Evolutionary conservation across 92 coral and sea anemone species (phyloP).

Genomic region (Parazoanthus swiftii): DNA sequence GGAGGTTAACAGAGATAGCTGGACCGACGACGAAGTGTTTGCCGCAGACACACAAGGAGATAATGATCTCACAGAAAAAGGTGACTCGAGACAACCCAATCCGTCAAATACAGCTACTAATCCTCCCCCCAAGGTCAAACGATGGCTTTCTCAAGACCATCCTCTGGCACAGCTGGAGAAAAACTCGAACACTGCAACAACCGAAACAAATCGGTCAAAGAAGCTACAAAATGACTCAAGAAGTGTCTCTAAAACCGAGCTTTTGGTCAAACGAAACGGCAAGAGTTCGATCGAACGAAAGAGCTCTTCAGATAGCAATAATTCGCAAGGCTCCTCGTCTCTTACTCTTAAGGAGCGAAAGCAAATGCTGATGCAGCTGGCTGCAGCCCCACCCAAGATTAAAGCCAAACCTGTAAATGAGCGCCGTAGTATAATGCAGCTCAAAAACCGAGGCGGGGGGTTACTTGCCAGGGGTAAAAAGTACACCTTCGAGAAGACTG

Average conservation of each 20-base stretch:
- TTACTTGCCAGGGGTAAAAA: constrained; percentile 23
- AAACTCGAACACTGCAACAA: background rate
- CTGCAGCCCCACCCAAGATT: constrained; percentile 33
- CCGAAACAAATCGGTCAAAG: background rate
- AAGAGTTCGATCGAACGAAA: constrained; percentile 18
- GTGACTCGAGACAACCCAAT: background rate
- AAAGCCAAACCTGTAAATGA: constrained; percentile 35
- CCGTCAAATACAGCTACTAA: background rate
- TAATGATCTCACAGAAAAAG: background rate
- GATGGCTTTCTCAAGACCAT: constrained; percentile 12
- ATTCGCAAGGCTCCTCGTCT: constrained; percentile 21
- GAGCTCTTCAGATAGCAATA: constrained; percentile 24
- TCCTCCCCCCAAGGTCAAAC: background rate
- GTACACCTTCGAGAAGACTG: constrained; percentile 15
- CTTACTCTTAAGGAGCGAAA: constrained; percentile 37
- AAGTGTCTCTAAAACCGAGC: background rate
- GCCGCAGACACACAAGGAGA: background rate
- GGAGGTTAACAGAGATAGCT: background rate
- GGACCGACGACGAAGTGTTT: constrained; percentile 35
- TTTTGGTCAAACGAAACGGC: background rate
- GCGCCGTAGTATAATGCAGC: constrained; percentile 39
- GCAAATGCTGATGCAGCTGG: constrained; percentile 39
- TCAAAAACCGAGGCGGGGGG: constrained; percentile 39
- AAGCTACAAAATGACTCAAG: background rate
- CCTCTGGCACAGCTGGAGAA: background rate